phyloP scores from a whole-genome alignment of 1,140 invertebrate genomes.

The Sesamia nonagrioides region DNA sequence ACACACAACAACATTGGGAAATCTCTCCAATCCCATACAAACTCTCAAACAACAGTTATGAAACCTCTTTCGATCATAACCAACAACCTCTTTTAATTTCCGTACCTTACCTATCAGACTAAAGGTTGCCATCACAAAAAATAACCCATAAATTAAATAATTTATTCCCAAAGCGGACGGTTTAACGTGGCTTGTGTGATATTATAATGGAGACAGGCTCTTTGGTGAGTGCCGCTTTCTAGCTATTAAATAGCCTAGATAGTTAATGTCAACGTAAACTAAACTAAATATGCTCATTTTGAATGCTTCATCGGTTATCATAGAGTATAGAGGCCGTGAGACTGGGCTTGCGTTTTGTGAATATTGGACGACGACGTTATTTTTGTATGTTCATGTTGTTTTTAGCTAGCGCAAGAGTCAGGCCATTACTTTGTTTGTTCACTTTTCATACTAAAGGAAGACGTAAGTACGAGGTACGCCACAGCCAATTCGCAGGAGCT shows the following conservation, averaged over 20 bases:
- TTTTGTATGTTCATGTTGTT: neutral
- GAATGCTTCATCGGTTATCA: conserved; percentile 74
- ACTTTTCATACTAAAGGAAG: too few relatives aligned
- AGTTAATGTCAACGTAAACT: conserved; percentile 80
- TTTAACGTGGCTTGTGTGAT: conserved; percentile 66
- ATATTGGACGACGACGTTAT: neutral
- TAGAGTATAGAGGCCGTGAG: conserved; percentile 53
- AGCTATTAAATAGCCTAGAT: conserved; percentile 78
- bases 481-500: too few relatives aligned
- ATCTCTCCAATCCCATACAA: conserved; percentile 8
- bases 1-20: conserved; percentile 59
- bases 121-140: conserved; percentile 73
- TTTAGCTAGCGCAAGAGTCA: neutral
- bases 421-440: too few relatives aligned
- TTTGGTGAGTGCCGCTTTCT: conserved; percentile 75
- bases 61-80: conserved; percentile 41
- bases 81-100: conserved; percentile 53
- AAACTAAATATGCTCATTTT: conserved; percentile 76
- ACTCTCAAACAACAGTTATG: conserved; percentile 39
- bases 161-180: conserved; percentile 73
- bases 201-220: conserved; percentile 61
- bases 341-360: conserved; percentile 58
- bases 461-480: too few relatives aligned
- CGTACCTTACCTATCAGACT: conserved; percentile 54
- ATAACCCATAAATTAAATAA: conserved; percentile 77